Evolutionary conservation across 2,113 vertebrate genomes (phyloP), one percentile per base, ranked within the genome.

Genomic region (Brachypteracias leptosomus): DNA sequence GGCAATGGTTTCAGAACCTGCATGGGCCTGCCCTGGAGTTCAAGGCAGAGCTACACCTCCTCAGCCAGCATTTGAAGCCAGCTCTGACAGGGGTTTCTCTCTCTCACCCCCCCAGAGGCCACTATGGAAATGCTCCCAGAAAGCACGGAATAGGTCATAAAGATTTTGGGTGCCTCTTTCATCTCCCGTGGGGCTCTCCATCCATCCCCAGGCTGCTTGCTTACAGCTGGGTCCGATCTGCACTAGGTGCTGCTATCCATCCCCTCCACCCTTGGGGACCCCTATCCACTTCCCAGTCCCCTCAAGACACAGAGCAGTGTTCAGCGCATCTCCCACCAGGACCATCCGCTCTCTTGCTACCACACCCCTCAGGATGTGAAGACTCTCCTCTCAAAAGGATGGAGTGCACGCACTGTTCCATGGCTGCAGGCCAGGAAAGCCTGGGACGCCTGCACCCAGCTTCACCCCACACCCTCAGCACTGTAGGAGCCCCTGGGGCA

Each of bases 321-420:
- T 29, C 2, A 1, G 35, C 6, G 33, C 9, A 21, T 33, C 26
- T 61, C 62, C 36, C 84, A 51, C 20, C 9, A 28, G 63, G 54
- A 88, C 42, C 62, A 55, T 10, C 28, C 0, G 0, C 14, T 67
- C 22, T 58, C n/a, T 51, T 5, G 7, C 21, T 40, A 17, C 10
- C 1, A 13, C 68, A 66, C 26, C 63, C 66, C 49, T 47, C 0
- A 0, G 11, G 68, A 84, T 3, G 24, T 4, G 2, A 20, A 4
- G 11, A 25, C n/a, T 25, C 35, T 33, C 18, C 33, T 29, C 16
- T 44, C 4, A 1, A 31, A 35, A 47, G n/a, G 61, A 77, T 3
- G 8, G 14, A 49, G 15, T 51, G 26, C 4, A 1, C 0, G 46
- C 35, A 10, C 18, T 0, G 0, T 5, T n/a, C 10, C 38, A 26